A percentile compares a stretch with the other conserved stretches of the same genome.
These are phyloP conservation scores for Tachyglossus aculeatus DNA, from an alignment of 2,797 vertebrate genomes.

Conservation along the genomic window DNA sequence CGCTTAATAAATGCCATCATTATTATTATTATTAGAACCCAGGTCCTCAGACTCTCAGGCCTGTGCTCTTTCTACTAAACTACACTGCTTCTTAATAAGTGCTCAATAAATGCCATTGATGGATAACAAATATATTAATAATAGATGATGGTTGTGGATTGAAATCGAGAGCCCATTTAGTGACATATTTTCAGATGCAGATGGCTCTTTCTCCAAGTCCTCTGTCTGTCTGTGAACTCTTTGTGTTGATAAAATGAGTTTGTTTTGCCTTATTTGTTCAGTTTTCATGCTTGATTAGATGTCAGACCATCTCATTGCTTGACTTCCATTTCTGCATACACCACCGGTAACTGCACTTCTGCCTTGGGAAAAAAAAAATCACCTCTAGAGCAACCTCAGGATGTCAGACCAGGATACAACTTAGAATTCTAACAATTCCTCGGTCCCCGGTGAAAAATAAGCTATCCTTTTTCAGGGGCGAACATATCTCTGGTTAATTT, in stretches of 20 bases:
- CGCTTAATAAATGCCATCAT: too few species aligned
- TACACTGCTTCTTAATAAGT: too few species aligned
- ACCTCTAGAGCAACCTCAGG: slow-evolving; percentile 39
- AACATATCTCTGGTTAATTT: slow-evolving; percentile 15
- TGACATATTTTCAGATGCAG: too few species aligned
- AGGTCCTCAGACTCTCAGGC: too few species aligned
- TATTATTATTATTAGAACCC: too few species aligned
- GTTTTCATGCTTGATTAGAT: background rate
- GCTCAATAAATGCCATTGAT: too few species aligned
- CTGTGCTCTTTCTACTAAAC: too few species aligned
- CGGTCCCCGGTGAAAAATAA: slow-evolving; percentile 31
- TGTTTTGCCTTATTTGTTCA: background rate
- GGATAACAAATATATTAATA: too few species aligned
- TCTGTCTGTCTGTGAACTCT: background rate
- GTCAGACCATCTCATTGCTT: background rate
- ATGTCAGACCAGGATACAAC: slow-evolving; percentile 35
- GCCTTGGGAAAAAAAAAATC: slow-evolving; percentile 42
- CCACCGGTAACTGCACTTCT: slow-evolving; percentile 14
- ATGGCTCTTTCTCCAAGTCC: background rate
- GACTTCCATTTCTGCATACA: slow-evolving; percentile 14
- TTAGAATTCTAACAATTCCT: slow-evolving; percentile 36
- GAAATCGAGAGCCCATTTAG: too few species aligned
- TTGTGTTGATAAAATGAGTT: background rate
- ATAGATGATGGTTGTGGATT: too few species aligned
- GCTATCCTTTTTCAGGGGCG: slow-evolving; percentile 27